These are phyloP conservation scores for Buathra laborator DNA, from an alignment of 2,888 invertebrate species.

Conservation along the genomic window DNA sequence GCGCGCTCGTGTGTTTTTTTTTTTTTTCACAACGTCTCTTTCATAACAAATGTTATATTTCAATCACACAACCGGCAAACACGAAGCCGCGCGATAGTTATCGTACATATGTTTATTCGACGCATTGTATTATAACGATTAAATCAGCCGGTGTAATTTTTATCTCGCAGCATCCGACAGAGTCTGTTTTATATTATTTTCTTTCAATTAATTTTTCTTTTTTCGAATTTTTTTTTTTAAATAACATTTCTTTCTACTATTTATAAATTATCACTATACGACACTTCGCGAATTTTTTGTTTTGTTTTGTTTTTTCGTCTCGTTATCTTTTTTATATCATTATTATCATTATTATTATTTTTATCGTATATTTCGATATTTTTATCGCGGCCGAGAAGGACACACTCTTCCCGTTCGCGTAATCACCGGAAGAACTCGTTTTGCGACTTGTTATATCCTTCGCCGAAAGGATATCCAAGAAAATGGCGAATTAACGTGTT, in stretches of 20 bases:
- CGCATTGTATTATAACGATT: conserved; percentile 4
- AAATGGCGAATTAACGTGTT: not conserved
- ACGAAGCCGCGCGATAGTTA: conserved; percentile 13
- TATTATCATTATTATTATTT: not conserved
- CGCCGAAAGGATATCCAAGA: not conserved
- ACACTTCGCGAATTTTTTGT: not conserved
- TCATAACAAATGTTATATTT: conserved; percentile 28
- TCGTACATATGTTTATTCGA: conserved; percentile 14
- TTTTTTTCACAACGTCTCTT: conserved; percentile 23
- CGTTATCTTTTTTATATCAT: not conserved
- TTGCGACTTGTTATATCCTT: not conserved
- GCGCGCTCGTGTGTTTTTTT: not conserved
- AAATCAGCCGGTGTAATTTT: conserved; percentile 3
- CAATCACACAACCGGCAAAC: conserved; percentile 36
- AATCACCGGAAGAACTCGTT: conserved; percentile 28
- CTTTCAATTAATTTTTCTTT: not conserved
- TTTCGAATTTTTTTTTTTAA: conserved; percentile 1
- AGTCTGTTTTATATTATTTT: not conserved
- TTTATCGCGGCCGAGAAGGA: not conserved
- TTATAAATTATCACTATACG: conserved; percentile 26
- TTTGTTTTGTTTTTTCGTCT: no score
- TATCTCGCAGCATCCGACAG: conserved; percentile 31
- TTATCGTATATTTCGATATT: conserved; percentile 8
- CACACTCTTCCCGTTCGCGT: conserved; percentile 29
- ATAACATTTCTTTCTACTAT: not conserved